A percentile compares a stretch with the other conserved stretches of the same genome.
Conservation (phyloP, 2,797 vertebrate genomes). For the Caiman crocodilus region DNA sequence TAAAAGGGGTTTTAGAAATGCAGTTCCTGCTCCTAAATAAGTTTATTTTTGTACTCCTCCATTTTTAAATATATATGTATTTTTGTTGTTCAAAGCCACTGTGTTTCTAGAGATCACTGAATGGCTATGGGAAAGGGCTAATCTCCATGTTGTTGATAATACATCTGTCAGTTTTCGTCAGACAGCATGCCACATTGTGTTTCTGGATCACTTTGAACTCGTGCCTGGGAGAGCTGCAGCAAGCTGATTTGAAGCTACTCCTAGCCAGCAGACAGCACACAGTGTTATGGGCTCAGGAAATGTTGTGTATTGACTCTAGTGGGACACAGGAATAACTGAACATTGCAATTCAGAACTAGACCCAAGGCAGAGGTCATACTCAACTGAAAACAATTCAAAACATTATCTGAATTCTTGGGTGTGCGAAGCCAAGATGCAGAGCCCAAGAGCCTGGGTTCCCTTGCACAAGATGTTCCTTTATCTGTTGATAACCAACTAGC, state of each 20-base stretch:
- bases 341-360: background rate
- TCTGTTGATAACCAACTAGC: background rate
- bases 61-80: background rate
- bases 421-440: background rate
- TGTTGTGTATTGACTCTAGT: background rate
- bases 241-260: background rate
- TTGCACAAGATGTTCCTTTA: background rate
- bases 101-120: background rate
- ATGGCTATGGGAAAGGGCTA: background rate
- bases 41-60: background rate
- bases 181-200: background rate
- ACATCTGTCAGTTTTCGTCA: background rate
- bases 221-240: background rate
- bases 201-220: conserved; percentile 24
- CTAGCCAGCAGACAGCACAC: background rate
- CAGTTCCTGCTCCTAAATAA: background rate
- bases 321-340: background rate
- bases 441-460: background rate
- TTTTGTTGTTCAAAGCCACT: background rate
- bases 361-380: background rate
- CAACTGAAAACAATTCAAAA: background rate
- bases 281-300: background rate
- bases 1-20: conserved; percentile 5
- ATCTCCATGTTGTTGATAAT: background rate
- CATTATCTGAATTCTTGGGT: background rate